Percentiles rank a stretch among this genome's conserved stretches.
These are phyloP conservation scores for Canis aureus DNA, from an alignment of 2,113 vertebrate genomes.

Conservation along the genomic window DNA sequence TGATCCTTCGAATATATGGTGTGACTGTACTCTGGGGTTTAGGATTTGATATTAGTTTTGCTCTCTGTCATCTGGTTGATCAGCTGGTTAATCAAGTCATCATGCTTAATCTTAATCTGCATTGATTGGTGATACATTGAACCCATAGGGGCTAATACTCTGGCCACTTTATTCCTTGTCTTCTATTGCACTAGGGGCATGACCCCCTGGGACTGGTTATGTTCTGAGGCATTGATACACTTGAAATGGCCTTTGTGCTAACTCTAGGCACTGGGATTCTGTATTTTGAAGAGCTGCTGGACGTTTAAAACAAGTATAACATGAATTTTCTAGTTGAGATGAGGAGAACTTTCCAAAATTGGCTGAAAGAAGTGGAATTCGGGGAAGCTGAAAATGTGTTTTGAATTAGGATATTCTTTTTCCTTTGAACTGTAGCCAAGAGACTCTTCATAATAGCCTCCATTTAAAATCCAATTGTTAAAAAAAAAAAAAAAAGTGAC, in stretches of 20 bases:
- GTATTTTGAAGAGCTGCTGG: slow-evolving; percentile 21
- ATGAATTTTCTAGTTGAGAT: slow-evolving; percentile 23
- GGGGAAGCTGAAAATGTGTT: slow-evolving; percentile 50
- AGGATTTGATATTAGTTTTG: neutral
- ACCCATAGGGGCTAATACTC: neutral
- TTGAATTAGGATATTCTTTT: slow-evolving; percentile 43
- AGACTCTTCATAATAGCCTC: neutral
- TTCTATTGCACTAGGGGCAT: neutral
- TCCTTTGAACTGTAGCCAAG: slow-evolving; percentile 24
- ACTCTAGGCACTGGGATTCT: neutral
- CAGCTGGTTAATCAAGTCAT: neutral
- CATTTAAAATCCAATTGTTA: slow-evolving; percentile 29
- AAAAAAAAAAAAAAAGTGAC: neutral
- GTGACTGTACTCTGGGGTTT: neutral
- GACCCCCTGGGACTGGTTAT: neutral
- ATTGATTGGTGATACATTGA: neutral
- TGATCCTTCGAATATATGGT: neutral
- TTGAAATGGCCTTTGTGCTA: neutral
- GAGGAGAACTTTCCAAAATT: slow-evolving; percentile 36
- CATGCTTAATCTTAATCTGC: neutral
- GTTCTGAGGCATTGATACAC: neutral
- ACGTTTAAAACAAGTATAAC: neutral
- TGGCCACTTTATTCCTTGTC: neutral
- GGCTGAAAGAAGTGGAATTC: slow-evolving; percentile 49
- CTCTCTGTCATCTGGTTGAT: neutral